A percentile compares a stretch with the other conserved stretches of the same genome.
phyloP scores from a whole-genome alignment of 2,113 vertebrate species.

The Ameiurus melas region DNA sequence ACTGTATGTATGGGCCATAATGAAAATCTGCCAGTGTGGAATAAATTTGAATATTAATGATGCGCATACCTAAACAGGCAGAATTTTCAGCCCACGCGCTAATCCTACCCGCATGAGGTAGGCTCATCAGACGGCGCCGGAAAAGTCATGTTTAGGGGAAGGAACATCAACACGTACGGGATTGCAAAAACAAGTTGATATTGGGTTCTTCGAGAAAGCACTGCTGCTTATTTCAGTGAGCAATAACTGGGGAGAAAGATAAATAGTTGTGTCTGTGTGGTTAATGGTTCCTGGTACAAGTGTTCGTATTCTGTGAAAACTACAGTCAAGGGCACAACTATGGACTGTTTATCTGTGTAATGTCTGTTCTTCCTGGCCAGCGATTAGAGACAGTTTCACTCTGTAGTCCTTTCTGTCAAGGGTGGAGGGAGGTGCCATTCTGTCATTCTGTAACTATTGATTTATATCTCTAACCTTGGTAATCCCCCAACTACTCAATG shows the following conservation, averaged over 20 bases:
- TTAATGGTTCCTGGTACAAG: conserved; percentile 23
- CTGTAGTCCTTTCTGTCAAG: conserved; percentile 23
- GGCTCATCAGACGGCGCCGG: conserved; percentile 47
- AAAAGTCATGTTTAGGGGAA: conserved; percentile 66
- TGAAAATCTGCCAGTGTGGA: conserved; percentile 22
- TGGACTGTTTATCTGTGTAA: conserved; percentile 29
- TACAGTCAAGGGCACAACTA: conserved; percentile 21
- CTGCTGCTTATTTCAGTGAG: conserved; percentile 37
- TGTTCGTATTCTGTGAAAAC: conserved; percentile 24
- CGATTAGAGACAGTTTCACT: conserved; percentile 25
- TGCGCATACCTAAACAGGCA: conserved; percentile 21
- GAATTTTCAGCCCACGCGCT: conserved; percentile 45
- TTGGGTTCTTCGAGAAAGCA: conserved; percentile 53
- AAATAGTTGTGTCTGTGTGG: conserved; percentile 35
- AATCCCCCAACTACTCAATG: conserved; percentile 38
- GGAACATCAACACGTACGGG: conserved; percentile 54
- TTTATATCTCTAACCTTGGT: conserved; percentile 38
- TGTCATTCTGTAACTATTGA: conserved; percentile 41
- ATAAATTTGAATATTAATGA: conserved; percentile 39
- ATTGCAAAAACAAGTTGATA: conserved; percentile 17
- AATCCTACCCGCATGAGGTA: conserved; percentile 57
- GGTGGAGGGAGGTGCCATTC: conserved; percentile 6
- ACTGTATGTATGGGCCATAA: conserved; percentile 20
- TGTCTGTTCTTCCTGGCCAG: conserved; percentile 21
- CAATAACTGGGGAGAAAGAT: conserved; percentile 22